Evolutionary conservation across 1,140 invertebrate genomes (phyloP), one percentile per base, ranked within the genome.

Genomic region (Drosophila kurseongensis): DNA sequence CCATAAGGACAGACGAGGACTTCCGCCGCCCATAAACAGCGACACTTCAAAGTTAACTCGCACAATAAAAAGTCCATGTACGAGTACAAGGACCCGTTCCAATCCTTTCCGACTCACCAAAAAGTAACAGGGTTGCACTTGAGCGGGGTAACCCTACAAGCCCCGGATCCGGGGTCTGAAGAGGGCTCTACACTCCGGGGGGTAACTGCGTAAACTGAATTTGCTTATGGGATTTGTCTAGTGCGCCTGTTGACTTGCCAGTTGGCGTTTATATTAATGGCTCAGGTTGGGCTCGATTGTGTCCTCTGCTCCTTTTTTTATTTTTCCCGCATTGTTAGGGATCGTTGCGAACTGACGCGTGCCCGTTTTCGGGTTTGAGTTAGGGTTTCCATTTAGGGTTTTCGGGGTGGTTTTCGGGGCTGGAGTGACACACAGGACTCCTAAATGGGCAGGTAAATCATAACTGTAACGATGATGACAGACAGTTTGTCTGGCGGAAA

Each of bases 1-100:
- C 27, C 5, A 14, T 55, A 35, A 45, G 8, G 47, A 12, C 75
- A 67, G 45, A 62, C 63, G 18, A 60, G 36, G 45, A 73, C 59
- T 78, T 79, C 48, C 68, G 47, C 59, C 52, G 56, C 47, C 69
- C 80, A 75, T 83, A 83, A 83, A 83, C 78, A 75, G 75, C 82
- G 83, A 79, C 82, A 86, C 83, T 86, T 86, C 78, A 86, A 82
- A 88, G 83, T 86, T 88, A 86, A 86, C 82, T 86, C 78, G 82
- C 78, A 72, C 82, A 86, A 86, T 86, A 84, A 84, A 86, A 86
- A 86, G 81, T 72, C 72, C 74, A 41, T 78, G 81, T 84, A 69
- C 78, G 66, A 63, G 41, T 82, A n/a, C 58, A 36, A 50, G 32
- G 8, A 23, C 18, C 54, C 14, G 36, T 63, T 44, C 60, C 47